These are phyloP conservation scores for Adoxophyes honmai DNA, from an alignment of 1,140 invertebrate genomes.

Conservation along the genomic window DNA sequence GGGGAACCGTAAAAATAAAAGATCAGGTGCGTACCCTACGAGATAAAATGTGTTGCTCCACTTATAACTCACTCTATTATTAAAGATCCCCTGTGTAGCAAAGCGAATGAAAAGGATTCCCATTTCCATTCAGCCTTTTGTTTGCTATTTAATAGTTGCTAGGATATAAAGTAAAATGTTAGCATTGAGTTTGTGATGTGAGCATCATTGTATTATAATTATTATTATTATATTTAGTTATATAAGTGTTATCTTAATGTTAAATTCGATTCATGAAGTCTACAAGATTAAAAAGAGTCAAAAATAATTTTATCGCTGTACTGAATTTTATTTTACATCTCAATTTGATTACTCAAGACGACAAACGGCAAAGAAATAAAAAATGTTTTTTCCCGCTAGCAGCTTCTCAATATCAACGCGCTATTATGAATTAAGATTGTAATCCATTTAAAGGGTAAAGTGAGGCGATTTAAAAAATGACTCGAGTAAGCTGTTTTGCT, in stretches of 20 bases:
- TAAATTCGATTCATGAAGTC: too few species aligned
- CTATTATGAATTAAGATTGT: conserved; percentile 9
- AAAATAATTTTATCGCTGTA: too few species aligned
- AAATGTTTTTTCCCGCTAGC: neutral
- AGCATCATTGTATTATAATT: too few species aligned
- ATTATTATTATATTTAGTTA: too few species aligned
- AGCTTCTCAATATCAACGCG: neutral
- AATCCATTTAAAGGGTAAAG: conserved; percentile 6
- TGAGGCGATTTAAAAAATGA: neutral
- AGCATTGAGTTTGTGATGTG: too few species aligned
- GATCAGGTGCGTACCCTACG: conserved; percentile 21
- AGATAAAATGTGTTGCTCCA: conserved; percentile 21
- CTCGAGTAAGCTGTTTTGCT: neutral
- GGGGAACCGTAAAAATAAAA: conserved; percentile 27
- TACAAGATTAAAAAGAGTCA: too few species aligned
- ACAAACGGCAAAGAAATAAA: conserved; percentile 2
- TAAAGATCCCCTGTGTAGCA: conserved; percentile 19
- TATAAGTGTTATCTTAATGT: too few species aligned
- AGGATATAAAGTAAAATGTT: neutral
- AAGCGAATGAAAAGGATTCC: conserved; percentile 17
- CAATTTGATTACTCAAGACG: conserved; percentile 9
- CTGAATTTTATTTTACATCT: conserved; percentile 8
- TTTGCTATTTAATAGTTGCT: neutral
- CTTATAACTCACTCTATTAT: conserved; percentile 30
- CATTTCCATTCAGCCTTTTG: conserved; percentile 15